Conservation (phyloP, 2,888 invertebrate genomes). For the Leucoptera coffeella region DNA sequence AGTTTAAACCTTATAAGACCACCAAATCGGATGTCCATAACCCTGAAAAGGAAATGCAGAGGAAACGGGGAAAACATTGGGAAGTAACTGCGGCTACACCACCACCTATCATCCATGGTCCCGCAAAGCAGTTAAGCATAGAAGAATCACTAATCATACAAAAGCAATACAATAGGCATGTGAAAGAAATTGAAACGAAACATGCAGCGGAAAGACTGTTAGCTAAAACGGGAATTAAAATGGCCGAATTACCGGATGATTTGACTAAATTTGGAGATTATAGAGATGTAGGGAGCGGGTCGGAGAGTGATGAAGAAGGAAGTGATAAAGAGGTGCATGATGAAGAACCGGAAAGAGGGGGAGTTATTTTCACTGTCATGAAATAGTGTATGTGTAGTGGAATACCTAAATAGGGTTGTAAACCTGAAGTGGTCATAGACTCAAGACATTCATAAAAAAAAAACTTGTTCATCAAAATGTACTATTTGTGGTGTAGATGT, state of each 20-base stretch:
- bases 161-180: slow-evolving; percentile 34
- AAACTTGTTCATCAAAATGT: too few species aligned
- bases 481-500: too few species aligned
- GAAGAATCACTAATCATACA: slow-evolving; percentile 54
- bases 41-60: slow-evolving; percentile 42
- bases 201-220: slow-evolving; percentile 52
- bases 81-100: slow-evolving; percentile 60
- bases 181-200: slow-evolving; percentile 43
- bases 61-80: slow-evolving; percentile 49
- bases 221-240: slow-evolving; percentile 24
- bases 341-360: slow-evolving; percentile 50
- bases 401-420: too few species aligned
- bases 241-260: slow-evolving; percentile 22
- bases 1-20: slow-evolving; percentile 55
- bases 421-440: too few species aligned
- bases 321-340: slow-evolving; percentile 50
- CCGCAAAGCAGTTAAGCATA: slow-evolving; percentile 42
- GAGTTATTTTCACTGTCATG: slow-evolving; percentile 46
- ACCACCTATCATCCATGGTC: slow-evolving; percentile 48
- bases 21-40: slow-evolving; percentile 47
- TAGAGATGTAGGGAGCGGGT: slow-evolving; percentile 23
- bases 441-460: too few species aligned
- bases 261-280: slow-evolving; percentile 25
- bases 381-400: slow-evolving; percentile 18
- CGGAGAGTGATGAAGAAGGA: slow-evolving; percentile 25